Evolutionary conservation across 2,797 vertebrate species (phyloP).

Genomic region (Ctenosaura bakeri): DNA sequence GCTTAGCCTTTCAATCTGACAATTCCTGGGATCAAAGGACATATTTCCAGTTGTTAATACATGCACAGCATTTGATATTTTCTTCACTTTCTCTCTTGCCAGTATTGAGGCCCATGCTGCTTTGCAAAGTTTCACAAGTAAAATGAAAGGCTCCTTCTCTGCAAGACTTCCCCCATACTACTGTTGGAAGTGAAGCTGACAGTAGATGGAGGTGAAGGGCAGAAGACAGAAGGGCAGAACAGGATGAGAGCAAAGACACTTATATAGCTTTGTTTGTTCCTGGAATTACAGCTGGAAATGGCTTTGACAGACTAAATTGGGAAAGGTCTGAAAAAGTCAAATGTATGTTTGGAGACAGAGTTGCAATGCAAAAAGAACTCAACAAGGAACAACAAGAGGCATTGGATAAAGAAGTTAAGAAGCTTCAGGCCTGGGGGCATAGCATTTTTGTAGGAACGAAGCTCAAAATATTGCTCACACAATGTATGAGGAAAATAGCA

Average conservation of each 20-base stretch:
- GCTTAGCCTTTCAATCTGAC: not conserved
- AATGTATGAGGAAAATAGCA: not conserved
- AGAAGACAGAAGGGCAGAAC: not conserved
- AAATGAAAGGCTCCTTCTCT: not conserved
- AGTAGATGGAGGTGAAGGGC: not conserved
- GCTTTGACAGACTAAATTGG: not conserved
- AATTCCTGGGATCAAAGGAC: not conserved
- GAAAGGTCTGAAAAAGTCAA: not conserved
- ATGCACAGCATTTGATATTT: not conserved
- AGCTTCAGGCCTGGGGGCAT: too few species aligned
- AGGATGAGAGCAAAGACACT: not conserved
- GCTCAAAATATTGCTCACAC: not conserved
- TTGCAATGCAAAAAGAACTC: not conserved
- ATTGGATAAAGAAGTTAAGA: not conserved
- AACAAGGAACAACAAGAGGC: not conserved
- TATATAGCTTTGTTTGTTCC: not conserved
- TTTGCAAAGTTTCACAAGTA: not conserved
- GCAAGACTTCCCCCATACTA: not conserved
- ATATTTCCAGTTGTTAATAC: not conserved
- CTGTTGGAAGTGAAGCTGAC: too few species aligned
- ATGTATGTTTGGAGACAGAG: not conserved
- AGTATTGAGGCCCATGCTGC: not conserved
- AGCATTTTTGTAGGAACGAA: not conserved
- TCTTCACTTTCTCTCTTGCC: not conserved
- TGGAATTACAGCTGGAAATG: not conserved